Conservation (phyloP, 2,797 vertebrate species). For the Carapus acus region DNA sequence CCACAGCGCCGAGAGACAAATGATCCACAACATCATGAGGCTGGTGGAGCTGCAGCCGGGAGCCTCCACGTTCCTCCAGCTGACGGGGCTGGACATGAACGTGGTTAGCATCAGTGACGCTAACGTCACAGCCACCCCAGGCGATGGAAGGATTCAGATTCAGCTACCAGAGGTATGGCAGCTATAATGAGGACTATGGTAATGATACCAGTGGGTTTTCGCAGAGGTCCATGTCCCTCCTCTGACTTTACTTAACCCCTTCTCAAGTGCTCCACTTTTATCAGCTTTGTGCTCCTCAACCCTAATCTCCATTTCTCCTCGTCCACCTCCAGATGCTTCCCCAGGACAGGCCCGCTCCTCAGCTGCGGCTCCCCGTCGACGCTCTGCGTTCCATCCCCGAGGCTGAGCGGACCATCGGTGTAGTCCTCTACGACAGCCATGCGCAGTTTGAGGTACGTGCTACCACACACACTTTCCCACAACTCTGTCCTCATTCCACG, state of each 20-base stretch:
- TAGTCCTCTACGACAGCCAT: conserved; percentile 43
- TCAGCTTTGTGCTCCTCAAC: too few species aligned
- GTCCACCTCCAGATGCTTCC: conserved; percentile 22
- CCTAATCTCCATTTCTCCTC: too few species aligned
- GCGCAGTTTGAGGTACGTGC: conserved; percentile 51
- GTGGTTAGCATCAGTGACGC: conserved; percentile 22
- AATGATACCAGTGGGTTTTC: too few species aligned
- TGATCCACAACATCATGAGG: conserved; percentile 37
- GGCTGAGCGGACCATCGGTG: conserved; percentile 20
- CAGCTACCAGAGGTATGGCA: conserved; percentile 43
- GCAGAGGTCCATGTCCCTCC: too few species aligned
- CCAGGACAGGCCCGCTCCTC: conserved; percentile 5
- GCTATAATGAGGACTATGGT: neutral
- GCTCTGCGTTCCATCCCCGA: conserved; percentile 16
- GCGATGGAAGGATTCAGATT: neutral
- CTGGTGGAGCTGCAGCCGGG: rapidly evolving
- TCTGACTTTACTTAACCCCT: too few species aligned
- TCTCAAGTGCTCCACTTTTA: too few species aligned
- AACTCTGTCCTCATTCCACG: too few species aligned
- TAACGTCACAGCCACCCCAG: rapidly evolving
- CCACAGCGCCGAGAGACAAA: conserved; percentile 34
- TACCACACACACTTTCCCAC: neutral
- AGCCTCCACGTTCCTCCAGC: rapidly evolving
- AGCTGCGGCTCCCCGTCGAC: conserved; percentile 44
- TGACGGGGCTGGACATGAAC: conserved; percentile 20